Evolutionary conservation across 2,113 vertebrate genomes (phyloP), one percentile per base, ranked within the genome.

Genomic region (Apaloderma vittatum): DNA sequence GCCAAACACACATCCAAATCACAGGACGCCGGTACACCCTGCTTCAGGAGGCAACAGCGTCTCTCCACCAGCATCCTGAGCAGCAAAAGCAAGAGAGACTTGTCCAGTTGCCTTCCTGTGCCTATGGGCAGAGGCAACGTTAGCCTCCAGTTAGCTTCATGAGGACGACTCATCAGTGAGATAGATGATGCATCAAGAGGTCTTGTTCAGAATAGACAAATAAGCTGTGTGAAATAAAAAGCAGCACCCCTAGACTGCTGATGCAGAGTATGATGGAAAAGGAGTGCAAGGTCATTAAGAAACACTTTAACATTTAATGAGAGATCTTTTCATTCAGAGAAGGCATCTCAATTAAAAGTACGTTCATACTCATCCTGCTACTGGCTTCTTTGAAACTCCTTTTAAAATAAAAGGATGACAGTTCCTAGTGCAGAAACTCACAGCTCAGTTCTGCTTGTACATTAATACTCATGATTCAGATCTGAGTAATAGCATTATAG

Each of bases 231-330:
- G 81, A 77, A 76, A 49, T 70, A 68, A 88, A 90, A 94, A 90
- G 55, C 52, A 80, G 57, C 30, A 76, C 34, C 79, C 70, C 21
- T 49, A 84, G 79, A 34, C 51, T 88, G 55, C 48, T 88, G n/a
- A 32, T 51, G 51, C 32, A 4, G 3, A 79, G 55, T n/a, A 92
- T 3, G 15, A 59, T 20, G 55, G 29, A 79, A 96, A 88, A 86
- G 18, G 12, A 80, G 34, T 77, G 72, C 34, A 84, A 80, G 23
- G 65, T 80, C 92, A 93, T 73, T 90, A 86, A 83, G 83, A 34
- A 72, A 27, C 2, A 37, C 45, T 90, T 96, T 65, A 95, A 92
- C 16, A 86, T 95, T 88, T 94, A 95, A 94, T 71, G 61, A 96
- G 87, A 70, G 17, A 73, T 62, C 46, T 86, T 91, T 86, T 90